These are phyloP conservation scores for Sceloporus undulatus DNA, from an alignment of 2,113 vertebrate species.

Conservation along the genomic window DNA sequence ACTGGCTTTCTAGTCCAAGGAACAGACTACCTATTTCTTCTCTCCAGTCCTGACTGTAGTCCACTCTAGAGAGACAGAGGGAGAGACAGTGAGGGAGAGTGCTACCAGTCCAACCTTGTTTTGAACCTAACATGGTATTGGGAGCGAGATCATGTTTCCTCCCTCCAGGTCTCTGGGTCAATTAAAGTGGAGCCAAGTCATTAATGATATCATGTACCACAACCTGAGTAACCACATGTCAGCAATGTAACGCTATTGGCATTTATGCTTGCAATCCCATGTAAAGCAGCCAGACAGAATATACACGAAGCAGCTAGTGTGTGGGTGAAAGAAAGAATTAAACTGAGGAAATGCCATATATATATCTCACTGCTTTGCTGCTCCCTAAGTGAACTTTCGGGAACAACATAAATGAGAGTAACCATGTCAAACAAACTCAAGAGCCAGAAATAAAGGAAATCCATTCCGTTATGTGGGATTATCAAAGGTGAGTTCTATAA, in stretches of 20 bases:
- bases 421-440: not conserved
- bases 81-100: not conserved
- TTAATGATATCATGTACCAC: not conserved
- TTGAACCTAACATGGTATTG: not conserved
- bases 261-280: not conserved
- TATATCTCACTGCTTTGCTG: not conserved
- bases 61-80: not conserved
- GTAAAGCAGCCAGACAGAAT: not conserved
- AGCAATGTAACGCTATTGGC: not conserved
- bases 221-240: not conserved
- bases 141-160: not conserved
- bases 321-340: constrained; percentile 5
- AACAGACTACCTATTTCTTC: not conserved
- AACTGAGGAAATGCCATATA: constrained; percentile 1
- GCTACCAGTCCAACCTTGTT: not conserved
- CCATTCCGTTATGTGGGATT: not conserved
- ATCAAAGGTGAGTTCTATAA: not conserved
- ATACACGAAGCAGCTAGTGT: not conserved
- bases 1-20: not conserved
- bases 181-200: not conserved
- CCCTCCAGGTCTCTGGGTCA: not conserved
- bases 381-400: not conserved
- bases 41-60: not conserved
- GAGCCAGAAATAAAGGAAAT: not conserved
- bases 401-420: not conserved